Percentiles rank a stretch among this genome's conserved stretches.
Evolutionary conservation across 2,888 invertebrate genomes (phyloP).

Genomic region (Microchrysa polita): DNA sequence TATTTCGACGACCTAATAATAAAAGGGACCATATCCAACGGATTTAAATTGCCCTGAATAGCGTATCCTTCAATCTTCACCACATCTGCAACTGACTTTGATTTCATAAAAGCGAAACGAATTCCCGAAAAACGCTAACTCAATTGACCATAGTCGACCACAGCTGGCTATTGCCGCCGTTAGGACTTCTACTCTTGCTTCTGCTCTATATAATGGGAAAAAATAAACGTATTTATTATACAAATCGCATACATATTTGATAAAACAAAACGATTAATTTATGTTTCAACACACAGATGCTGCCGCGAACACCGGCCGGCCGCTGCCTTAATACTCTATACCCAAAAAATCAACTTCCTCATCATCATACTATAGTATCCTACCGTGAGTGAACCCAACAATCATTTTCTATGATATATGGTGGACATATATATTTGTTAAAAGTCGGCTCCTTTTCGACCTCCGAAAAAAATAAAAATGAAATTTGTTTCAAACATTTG

Average conservation of each 20-base stretch:
- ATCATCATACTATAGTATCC: constrained; percentile 22
- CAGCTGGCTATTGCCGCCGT: constrained; percentile 18
- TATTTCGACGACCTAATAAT: no score
- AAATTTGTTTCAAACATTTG: constrained; percentile 19
- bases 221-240: neutral
- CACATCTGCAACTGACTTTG: constrained; percentile 26
- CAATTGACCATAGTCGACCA: constrained; percentile 25
- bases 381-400: constrained; percentile 15
- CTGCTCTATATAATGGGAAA: neutral
- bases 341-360: neutral
- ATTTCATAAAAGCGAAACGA: constrained; percentile 35
- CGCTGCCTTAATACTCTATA: no score
- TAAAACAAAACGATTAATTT: constrained; percentile 16
- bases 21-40: no score
- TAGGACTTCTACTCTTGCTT: constrained; percentile 17
- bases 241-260: neutral
- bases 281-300: constrained; percentile 36
- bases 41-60: no score
- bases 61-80: neutral
- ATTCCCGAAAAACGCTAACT: constrained; percentile 1
- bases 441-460: constrained; percentile 36
- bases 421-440: constrained; percentile 43
- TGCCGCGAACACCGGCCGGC: constrained; percentile 4
- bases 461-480: constrained; percentile 3
- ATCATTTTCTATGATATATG: constrained; percentile 39